Base-by-base conservation (phyloP, 2,113 vertebrate species). In the Bubalus kerabau region DNA sequence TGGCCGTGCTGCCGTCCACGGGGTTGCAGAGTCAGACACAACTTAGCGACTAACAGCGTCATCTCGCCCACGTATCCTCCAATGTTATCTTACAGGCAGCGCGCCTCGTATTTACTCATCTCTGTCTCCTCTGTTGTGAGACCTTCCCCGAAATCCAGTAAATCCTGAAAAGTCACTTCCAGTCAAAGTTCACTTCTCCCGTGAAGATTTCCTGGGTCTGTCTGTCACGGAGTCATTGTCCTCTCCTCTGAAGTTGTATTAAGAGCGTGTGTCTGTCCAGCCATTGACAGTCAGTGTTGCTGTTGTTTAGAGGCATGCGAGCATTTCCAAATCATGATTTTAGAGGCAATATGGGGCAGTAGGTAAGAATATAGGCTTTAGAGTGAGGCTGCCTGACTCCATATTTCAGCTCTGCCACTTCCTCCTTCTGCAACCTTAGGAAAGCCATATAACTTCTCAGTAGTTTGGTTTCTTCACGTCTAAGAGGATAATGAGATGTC, bases 1-100 rank as follows among this genome's bases (percentile, higher is more conserved):
- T 14, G 71, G 36, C 71, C 1, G 0, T 2, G 11, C 36, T 43
- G 36, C 36, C 0, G 0, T 26, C 36, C 36, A 7, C 3, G 0
- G 71, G 12, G 12, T 3, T 24, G 71, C 71, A 74, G 71, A 74
- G 71, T 26, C 36, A 24, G 36, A 74, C 71, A 14, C 36, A 43
- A 2, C 36, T 43, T 43, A 13, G 36, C 0, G 12, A 26, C 67
- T 23, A 1, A 11, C 23, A 14, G 40, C 71, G 7, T 7, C 16
- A 6, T 57, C 30, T 71, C 80, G 23, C 36, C 21, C 30, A 2
- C 4, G 1, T 17, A 36, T 1, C n/a, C 40, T 91, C 28, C 19
- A 40, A 0, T 36, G 36, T 59, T 21, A 21, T 48, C 36, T 91
- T 36, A 40, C 4, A 82, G 89, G 91, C 52, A 88, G 2, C 2